Percentiles rank a stretch among this genome's conserved stretches.
These are phyloP conservation scores for Tapirus indicus DNA, from an alignment of 2,797 vertebrate genomes.

Conservation along the genomic window DNA sequence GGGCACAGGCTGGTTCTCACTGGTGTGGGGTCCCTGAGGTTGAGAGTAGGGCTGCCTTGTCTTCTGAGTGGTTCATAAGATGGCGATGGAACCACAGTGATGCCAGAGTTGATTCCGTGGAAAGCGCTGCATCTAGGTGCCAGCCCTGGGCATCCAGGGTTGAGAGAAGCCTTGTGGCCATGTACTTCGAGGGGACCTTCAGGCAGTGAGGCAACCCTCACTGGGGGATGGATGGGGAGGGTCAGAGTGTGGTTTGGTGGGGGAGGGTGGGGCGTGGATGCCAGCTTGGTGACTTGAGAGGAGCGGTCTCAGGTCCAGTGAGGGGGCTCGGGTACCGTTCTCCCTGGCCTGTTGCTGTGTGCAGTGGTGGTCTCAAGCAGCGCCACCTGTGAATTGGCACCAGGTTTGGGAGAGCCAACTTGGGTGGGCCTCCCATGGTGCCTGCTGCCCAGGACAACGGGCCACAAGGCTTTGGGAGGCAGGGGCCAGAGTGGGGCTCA, in stretches of 20 bases:
- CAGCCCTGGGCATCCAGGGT: neutral
- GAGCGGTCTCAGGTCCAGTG: rapidly evolving
- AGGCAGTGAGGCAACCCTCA: neutral
- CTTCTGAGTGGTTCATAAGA: too few relatives aligned
- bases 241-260: too few relatives aligned
- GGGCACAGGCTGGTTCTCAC: neutral
- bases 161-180: neutral
- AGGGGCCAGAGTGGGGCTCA: neutral
- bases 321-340: neutral
- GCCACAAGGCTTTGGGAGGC: neutral
- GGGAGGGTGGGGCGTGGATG: neutral
- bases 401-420: rapidly evolving
- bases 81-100: too few relatives aligned
- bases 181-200: too few relatives aligned
- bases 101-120: rapidly evolving
- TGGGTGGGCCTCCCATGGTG: neutral
- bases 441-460: neutral
- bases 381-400: neutral
- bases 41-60: neutral
- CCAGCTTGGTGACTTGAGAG: rapidly evolving
- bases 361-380: neutral
- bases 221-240: too few relatives aligned
- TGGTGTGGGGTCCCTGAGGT: neutral
- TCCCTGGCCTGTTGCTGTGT: neutral
- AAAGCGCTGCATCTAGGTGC: neutral